These are phyloP conservation scores for Dicyrtomina minuta DNA, from an alignment of 2,888 invertebrate species.

Conservation along the genomic window DNA sequence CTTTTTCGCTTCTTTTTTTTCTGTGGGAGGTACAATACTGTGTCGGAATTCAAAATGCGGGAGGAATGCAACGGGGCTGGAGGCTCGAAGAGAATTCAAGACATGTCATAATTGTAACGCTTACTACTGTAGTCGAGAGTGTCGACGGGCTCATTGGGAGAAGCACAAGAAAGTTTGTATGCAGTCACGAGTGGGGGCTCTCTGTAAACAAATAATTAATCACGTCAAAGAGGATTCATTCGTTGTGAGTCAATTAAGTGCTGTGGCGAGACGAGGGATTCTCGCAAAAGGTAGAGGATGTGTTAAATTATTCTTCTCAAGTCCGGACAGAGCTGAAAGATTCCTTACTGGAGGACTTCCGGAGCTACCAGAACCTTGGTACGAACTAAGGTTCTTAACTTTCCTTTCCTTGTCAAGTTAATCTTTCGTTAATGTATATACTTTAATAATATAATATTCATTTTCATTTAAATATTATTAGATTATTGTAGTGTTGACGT, in stretches of 20 bases:
- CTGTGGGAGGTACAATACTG: constrained; percentile 64
- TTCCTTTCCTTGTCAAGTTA: background rate
- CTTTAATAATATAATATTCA: no score
- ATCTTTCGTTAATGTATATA: background rate
- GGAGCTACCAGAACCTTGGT: constrained; percentile 74
- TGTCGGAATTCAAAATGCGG: constrained; percentile 82
- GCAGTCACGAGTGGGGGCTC: constrained; percentile 83
- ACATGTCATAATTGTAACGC: constrained; percentile 90
- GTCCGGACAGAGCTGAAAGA: constrained; percentile 80
- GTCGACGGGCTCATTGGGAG: constrained; percentile 89
- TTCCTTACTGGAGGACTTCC: constrained; percentile 73
- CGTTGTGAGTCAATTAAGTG: constrained; percentile 68
- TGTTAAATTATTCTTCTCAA: constrained; percentile 85
- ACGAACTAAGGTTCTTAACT: background rate
- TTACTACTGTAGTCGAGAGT: constrained; percentile 88
- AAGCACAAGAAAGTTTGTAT: constrained; percentile 73
- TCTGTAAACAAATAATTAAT: constrained; percentile 67
- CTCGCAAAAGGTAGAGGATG: constrained; percentile 83
- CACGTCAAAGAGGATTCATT: constrained; percentile 58
- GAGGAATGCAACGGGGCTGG: constrained; percentile 68
- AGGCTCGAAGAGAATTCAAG: constrained; percentile 65
- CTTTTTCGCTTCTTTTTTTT: background rate
- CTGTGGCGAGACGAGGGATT: constrained; percentile 80
- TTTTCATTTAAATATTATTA: no score
- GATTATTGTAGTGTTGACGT: no score